These are phyloP conservation scores for Cheilosia vulpina DNA, from an alignment of 2,888 invertebrate species.

Conservation along the genomic window DNA sequence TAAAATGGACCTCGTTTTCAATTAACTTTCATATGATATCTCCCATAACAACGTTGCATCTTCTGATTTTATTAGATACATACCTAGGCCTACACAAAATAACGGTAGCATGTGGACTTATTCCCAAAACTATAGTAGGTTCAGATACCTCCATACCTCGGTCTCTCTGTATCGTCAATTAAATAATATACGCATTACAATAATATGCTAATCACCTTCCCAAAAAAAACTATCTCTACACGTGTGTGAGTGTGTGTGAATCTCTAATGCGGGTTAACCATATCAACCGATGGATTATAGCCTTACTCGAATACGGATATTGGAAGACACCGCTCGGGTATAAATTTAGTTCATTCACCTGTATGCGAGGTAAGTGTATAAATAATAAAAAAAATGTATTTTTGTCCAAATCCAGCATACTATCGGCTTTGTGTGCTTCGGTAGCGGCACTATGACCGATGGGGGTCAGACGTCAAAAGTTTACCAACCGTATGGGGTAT, in stretches of 20 bases:
- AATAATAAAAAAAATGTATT: slow-evolving; percentile 20
- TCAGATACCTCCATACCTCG: background rate
- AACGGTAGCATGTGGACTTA: slow-evolving; percentile 2
- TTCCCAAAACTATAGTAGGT: slow-evolving; percentile 13
- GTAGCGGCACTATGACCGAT: background rate
- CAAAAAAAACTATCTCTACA: background rate
- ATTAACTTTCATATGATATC: too few relatives aligned
- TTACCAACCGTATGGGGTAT: slow-evolving; percentile 9
- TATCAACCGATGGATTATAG: background rate
- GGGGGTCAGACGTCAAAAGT: slow-evolving; percentile 15
- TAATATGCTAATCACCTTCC: slow-evolving; percentile 27
- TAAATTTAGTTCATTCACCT: slow-evolving; percentile 32
- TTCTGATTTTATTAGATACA: background rate
- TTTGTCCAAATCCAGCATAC: background rate
- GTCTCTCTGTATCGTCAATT: background rate
- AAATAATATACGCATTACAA: slow-evolving; percentile 17
- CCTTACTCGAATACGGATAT: slow-evolving; percentile 4
- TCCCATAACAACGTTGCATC: too few relatives aligned
- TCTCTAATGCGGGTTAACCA: slow-evolving; percentile 26
- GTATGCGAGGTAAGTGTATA: background rate
- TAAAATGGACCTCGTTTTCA: too few relatives aligned
- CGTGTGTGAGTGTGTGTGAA: background rate
- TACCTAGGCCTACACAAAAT: background rate
- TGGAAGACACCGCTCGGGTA: background rate
- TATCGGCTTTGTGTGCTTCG: background rate